phyloP scores from a whole-genome alignment of 2,797 vertebrate species.

The Myotis myotis region DNA sequence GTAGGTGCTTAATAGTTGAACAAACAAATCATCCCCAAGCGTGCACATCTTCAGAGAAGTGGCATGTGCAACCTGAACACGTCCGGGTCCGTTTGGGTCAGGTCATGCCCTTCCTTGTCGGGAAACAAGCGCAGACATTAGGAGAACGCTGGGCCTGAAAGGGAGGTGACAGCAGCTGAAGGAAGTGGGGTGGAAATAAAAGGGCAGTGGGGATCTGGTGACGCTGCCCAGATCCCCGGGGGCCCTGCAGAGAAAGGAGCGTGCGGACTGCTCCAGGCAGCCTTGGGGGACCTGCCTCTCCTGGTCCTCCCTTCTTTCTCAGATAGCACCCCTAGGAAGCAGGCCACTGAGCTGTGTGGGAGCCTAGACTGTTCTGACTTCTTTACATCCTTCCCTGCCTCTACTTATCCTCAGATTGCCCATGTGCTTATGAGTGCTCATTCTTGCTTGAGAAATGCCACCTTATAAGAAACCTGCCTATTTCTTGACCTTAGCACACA shows the following conservation, averaged over 20 bases:
- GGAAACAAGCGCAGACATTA: slow-evolving; percentile 20
- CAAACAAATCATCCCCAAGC: neutral
- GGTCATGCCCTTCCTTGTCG: neutral
- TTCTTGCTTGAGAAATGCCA: slow-evolving; percentile 33
- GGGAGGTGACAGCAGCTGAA: neutral
- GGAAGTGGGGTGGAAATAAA: neutral
- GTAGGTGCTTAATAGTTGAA: neutral
- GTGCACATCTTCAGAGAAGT: slow-evolving; percentile 24
- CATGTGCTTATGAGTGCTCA: neutral
- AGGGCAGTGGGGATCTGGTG: neutral
- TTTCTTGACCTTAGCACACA: neutral
- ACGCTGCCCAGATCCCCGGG: neutral
- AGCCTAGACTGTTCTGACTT: neutral
- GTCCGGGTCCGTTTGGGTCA: neutral
- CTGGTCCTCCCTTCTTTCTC: neutral
- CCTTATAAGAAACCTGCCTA: neutral
- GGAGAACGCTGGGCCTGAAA: neutral
- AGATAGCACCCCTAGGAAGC: neutral
- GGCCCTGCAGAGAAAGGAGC: neutral
- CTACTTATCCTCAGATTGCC: neutral
- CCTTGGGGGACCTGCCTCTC: neutral
- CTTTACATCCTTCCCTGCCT: neutral
- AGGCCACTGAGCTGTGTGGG: neutral
- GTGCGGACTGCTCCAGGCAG: neutral
- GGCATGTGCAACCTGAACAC: neutral